Evolutionary conservation across 2,888 invertebrate species (phyloP).

Genomic region (Epinotia bilunana): DNA sequence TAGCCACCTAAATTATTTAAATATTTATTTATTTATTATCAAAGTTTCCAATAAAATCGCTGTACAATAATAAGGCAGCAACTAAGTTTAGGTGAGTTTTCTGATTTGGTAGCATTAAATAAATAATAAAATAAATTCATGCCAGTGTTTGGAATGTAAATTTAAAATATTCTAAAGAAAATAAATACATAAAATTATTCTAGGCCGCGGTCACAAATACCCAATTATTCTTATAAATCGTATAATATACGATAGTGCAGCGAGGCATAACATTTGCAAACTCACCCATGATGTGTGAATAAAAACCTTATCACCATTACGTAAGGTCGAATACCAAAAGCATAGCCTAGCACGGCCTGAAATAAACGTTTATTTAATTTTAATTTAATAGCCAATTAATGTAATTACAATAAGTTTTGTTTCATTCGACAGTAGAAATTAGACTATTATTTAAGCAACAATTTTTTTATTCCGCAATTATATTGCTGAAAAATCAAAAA

Average conservation of each 20-base stretch:
- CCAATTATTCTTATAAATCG: slow-evolving; percentile 8
- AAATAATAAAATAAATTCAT: slow-evolving; percentile 46
- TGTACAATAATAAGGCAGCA: neutral
- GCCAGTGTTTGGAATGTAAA: slow-evolving; percentile 55
- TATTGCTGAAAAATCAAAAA: neutral
- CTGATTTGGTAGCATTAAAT: slow-evolving; percentile 45
- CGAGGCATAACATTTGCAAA: slow-evolving; percentile 8
- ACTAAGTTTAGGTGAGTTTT: slow-evolving; percentile 1
- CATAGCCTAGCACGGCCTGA: too few relatives aligned
- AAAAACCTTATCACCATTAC: neutral
- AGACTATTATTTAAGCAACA: neutral
- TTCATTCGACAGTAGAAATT: neutral
- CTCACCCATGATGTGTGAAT: neutral
- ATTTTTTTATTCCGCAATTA: neutral
- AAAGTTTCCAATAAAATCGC: neutral
- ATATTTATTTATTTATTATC: neutral
- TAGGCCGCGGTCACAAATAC: slow-evolving; percentile 22
- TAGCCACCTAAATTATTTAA: neutral
- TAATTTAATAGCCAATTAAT: neutral
- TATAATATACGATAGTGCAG: slow-evolving; percentile 7
- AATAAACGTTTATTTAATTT: too few relatives aligned
- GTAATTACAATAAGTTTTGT: neutral
- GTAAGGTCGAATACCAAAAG: neutral
- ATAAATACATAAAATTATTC: slow-evolving; percentile 34
- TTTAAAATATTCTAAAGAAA: slow-evolving; percentile 52